Evolutionary conservation across 2,113 vertebrate genomes (phyloP), one percentile per base, ranked within the genome.

Genomic region (Peucedramus taeniatus): DNA sequence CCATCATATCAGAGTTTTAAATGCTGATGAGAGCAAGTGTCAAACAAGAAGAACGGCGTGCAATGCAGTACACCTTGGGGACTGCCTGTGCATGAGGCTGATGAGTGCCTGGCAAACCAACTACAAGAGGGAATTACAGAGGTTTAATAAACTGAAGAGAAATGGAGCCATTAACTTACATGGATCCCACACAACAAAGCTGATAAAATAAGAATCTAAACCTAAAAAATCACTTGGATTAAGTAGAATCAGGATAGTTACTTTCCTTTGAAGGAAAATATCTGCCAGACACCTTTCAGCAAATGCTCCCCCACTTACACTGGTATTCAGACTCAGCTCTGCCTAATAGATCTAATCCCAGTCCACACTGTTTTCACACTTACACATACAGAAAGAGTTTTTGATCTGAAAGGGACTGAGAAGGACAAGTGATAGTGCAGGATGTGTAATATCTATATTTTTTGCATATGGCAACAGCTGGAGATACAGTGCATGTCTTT

Each of bases 1-100:
- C 59, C 37, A 64, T 44, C 63, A 5, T 74, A 90, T 77, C 91
- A 87, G 63, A 83, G 89, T 77, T 92, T 85, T 61, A 88, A 91
- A 85, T 59, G 75, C 59, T 94, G 96, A 94, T 95, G 93, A 96
- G 75, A 95, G 75, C 69, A 66, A 90, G 89, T 74, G 75, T 83
- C 93, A 95, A 57, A 87, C 69, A 64, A 83, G 89, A 94, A 90
- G 84, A 83, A 83, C 4, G 15, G 81, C 27, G 3, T n/a, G 74
- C 35, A 69, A 13, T n/a, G 21, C 35, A 70, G 74, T 13, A 63
- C 39, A 72, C 89, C 86, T 54, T 9, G 13, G 78, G 71, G 94
- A 86, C 78, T 72, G 74, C 33, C 74, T 89, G 3, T 54, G 88
- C 78, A 44, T 2, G 1, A 57, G 75, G 15, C 10, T 90, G 74